These are phyloP conservation scores for Aix galericulata DNA, from an alignment of 2,113 vertebrate genomes.

Conservation along the genomic window DNA sequence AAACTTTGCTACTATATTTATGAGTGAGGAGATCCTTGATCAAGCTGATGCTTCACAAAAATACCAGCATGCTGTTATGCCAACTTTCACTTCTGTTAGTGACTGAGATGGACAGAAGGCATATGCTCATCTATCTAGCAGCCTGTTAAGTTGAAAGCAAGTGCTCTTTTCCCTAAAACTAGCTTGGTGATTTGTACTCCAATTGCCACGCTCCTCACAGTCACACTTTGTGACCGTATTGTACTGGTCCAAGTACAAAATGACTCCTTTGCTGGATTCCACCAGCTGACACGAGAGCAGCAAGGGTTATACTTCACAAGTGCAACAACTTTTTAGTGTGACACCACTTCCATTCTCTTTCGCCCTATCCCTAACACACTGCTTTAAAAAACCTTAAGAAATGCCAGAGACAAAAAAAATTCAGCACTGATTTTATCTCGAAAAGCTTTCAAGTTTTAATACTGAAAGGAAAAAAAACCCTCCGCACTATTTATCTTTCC, in stretches of 20 bases:
- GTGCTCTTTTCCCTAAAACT: not conserved
- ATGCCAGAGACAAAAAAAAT: not conserved
- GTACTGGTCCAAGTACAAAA: not conserved
- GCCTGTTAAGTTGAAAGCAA: not conserved
- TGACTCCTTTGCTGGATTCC: not conserved
- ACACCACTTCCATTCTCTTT: not conserved
- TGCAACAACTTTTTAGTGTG: not conserved
- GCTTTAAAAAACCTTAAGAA: not conserved
- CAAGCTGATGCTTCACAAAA: not conserved
- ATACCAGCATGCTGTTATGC: slow-evolving; percentile 3
- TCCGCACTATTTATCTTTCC: not conserved
- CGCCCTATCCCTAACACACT: rapidly evolving
- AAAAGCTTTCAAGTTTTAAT: not conserved
- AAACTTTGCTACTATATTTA: not conserved
- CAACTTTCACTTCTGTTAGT: slow-evolving; percentile 2
- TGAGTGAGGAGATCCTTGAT: not conserved
- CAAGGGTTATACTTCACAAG: rapidly evolving
- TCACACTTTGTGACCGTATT: not conserved
- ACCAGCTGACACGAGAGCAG: rapidly evolving
- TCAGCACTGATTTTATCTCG: not conserved
- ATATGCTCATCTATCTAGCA: slow-evolving; percentile 5
- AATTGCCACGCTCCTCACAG: rapidly evolving
- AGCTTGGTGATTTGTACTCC: not conserved
- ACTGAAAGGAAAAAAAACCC: too few relatives aligned
- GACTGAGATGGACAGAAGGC: slow-evolving; percentile 5